These are phyloP conservation scores for Lanius ludovicianus DNA, from an alignment of 2,113 vertebrate species.

Conservation along the genomic window DNA sequence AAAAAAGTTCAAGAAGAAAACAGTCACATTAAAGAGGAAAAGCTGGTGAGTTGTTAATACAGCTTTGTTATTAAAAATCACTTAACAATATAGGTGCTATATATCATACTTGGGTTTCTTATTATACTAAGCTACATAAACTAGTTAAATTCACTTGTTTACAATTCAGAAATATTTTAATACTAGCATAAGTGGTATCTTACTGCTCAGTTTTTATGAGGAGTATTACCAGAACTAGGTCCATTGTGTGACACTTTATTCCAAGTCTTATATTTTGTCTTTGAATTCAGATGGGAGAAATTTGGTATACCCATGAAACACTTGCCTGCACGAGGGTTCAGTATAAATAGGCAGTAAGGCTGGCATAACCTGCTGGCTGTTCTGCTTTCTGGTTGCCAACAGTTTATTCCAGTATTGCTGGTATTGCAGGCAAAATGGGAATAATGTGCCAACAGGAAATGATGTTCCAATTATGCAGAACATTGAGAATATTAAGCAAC, in stretches of 20 bases:
- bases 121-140: neutral
- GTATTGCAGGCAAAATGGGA: neutral
- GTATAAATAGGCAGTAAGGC: neutral
- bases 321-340: neutral
- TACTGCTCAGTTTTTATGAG: neutral
- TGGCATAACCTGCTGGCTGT: neutral
- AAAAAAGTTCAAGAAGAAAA: conserved; percentile 82
- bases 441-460: neutral
- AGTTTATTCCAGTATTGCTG: neutral
- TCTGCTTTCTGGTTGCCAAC: neutral
- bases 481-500: neutral
- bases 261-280: neutral
- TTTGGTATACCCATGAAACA: neutral
- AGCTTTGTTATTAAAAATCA: neutral
- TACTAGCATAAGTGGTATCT: neutral
- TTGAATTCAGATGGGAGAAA: neutral
- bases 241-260: neutral
- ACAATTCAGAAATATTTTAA: neutral
- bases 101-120: neutral
- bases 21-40: conserved; percentile 77
- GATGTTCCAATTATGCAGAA: neutral
- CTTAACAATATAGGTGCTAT: neutral
- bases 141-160: neutral
- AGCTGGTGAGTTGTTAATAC: conserved; percentile 76
- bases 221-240: neutral